Base-by-base conservation (phyloP, 2,113 vertebrate species). In the Paedocypris sp. region DNA sequence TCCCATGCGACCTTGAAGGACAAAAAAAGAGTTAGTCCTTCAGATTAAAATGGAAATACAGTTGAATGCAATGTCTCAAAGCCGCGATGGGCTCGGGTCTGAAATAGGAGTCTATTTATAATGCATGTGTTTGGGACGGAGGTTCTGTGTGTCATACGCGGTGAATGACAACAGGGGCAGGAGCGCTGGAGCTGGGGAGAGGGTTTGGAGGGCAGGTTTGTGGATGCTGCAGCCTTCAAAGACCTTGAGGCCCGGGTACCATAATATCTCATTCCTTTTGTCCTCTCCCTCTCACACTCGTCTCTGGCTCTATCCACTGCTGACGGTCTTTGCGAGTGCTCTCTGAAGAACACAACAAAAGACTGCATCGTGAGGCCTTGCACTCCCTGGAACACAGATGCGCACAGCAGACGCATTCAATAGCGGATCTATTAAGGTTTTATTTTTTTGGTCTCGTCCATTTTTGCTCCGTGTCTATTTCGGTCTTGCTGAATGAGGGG, bases 231-330 rank as follows among this genome's bases (percentile, higher is more conserved):
- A 47, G 64, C 53, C 66, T 75, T 73, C 50, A 78, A 76, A 80
- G 70, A 41, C 72, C 67, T 58, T 49, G 42, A 73, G 69, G 57
- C 68, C 70, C 71, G 47, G 59, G 68, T 70, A 74, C 75, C 46
- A 68, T 76, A 67, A 77, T 81, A 78, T 75, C 51, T 62, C 66
- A 81, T 82, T 84, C 77, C 76, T 79, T 77, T 80, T 81, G 80
- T 79, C 75, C 71, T 73, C 50, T 41, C 67, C 60, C 66, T 63
- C 63, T 50, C 74, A 68, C 61, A 20, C 69, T 71, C 8, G 47
- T 19, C 38, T 43, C 25, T 23, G 63, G 39, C 70, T 64, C 62
- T 60, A 70, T 75, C 73, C 70, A 66, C 76, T 79, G 82, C 75
- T 80, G 64, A 78, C 79, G 80, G 79, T 85, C 80, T 80, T 75